phyloP scores from a whole-genome alignment of 2,113 vertebrate species.

The Euleptes europaea region DNA sequence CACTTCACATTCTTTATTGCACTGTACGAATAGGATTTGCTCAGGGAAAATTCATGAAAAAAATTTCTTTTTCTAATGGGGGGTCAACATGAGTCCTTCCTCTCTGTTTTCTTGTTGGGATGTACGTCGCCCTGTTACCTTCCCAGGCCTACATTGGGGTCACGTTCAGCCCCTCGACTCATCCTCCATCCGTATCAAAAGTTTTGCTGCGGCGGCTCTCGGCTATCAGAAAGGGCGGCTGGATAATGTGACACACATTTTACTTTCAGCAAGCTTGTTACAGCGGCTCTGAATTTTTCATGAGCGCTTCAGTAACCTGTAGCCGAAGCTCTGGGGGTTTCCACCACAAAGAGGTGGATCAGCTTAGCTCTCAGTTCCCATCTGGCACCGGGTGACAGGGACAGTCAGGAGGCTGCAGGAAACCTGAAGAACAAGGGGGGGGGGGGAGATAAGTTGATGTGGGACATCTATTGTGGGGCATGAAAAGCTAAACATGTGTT shows the following conservation, averaged over 20 bases:
- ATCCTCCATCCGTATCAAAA: neutral
- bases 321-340: slow-evolving; percentile 92
- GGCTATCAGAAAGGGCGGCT: slow-evolving; percentile 68
- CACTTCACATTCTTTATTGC: neutral
- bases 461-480: slow-evolving; percentile 79
- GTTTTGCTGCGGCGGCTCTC: slow-evolving; percentile 28
- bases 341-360: slow-evolving; percentile 95
- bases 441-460: slow-evolving; percentile 72
- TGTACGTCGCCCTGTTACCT: neutral
- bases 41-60: neutral
- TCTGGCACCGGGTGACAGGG: slow-evolving; percentile 93
- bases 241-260: slow-evolving; percentile 83
- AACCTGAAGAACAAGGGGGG: slow-evolving; percentile 75
- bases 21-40: neutral
- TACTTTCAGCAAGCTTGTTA: slow-evolving; percentile 85
- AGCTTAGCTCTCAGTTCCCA: slow-evolving; percentile 97
- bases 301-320: slow-evolving; percentile 84
- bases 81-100: neutral
- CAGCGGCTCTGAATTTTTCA: slow-evolving; percentile 95
- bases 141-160: neutral
- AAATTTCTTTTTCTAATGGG: neutral
- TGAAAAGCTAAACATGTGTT: slow-evolving; percentile 81
- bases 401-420: slow-evolving; percentile 83
- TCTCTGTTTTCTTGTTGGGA: neutral
- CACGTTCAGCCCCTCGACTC: neutral